Evolutionary conservation across 2,888 invertebrate species (phyloP).

Genomic region (Nephrocerus scutellatus): DNA sequence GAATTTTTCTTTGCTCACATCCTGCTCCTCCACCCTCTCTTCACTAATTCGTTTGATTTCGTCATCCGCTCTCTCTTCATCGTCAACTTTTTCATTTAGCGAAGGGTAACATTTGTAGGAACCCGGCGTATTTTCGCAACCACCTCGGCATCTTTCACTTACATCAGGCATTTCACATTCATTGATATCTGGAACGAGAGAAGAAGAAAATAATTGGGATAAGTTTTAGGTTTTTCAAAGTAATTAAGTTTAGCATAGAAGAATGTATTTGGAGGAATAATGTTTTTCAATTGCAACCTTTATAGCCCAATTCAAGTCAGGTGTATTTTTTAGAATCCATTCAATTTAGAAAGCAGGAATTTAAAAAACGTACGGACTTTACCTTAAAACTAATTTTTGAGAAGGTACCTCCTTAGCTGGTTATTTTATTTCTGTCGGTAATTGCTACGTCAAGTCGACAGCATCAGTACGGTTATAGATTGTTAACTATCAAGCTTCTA

Average conservation of each 20-base stretch:
- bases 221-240: neutral
- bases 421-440: too few relatives aligned
- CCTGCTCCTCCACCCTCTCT: constrained; percentile 17
- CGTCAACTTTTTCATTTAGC: constrained; percentile 22
- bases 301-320: too few relatives aligned
- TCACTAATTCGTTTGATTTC: constrained; percentile 8
- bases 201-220: neutral
- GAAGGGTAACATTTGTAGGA: constrained; percentile 50
- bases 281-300: too few relatives aligned
- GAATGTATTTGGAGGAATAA: neutral
- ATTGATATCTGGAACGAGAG: constrained; percentile 54
- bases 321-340: too few relatives aligned
- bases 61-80: constrained; percentile 10
- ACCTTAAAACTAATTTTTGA: constrained; percentile 4
- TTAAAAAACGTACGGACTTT: too few relatives aligned
- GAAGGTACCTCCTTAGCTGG: too few relatives aligned
- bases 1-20: constrained; percentile 20
- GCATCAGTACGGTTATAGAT: too few relatives aligned
- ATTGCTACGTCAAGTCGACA: too few relatives aligned
- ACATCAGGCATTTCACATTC: constrained; percentile 53
- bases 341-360: too few relatives aligned
- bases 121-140: constrained; percentile 60
- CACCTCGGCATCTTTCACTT: constrained; percentile 44
- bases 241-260: neutral
- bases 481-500: too few relatives aligned